Evolutionary conservation across 2,888 invertebrate genomes (phyloP).

Genomic region (Eupithecia subfuscata): DNA sequence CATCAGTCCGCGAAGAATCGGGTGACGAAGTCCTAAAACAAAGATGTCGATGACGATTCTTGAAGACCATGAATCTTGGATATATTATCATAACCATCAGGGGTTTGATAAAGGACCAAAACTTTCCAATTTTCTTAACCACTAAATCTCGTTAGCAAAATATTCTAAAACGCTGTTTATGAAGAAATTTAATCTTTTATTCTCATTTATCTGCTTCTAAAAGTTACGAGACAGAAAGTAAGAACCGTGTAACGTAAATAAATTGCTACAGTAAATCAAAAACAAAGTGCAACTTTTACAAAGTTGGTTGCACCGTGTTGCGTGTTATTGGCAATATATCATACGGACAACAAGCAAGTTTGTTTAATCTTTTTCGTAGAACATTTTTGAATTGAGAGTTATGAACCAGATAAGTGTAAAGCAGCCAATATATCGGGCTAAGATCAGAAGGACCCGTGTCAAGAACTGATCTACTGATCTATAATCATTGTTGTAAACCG

Average conservation of each 20-base stretch:
- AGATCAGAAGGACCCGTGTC: constrained; percentile 7
- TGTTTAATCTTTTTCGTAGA: neutral
- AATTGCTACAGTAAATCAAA: constrained; percentile 31
- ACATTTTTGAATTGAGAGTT: constrained; percentile 2
- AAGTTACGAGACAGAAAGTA: constrained; percentile 2
- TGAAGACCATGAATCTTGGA: neutral
- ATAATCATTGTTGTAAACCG: neutral
- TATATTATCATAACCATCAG: neutral
- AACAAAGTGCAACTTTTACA: constrained; percentile 19
- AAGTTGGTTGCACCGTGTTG: constrained; percentile 34
- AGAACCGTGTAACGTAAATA: neutral
- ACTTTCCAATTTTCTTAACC: neutral
- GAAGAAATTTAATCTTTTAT: neutral
- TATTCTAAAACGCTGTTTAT: neutral
- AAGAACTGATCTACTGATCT: too few species aligned
- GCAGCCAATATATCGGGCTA: constrained; percentile 9
- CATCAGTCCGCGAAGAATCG: constrained; percentile 79
- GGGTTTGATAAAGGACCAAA: neutral
- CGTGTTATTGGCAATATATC: constrained; percentile 17
- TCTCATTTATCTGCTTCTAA: neutral
- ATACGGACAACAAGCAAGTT: constrained; percentile 7
- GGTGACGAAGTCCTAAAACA: constrained; percentile 67
- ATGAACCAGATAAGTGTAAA: constrained; percentile 1
- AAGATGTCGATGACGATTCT: neutral
- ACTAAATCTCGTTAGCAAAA: neutral